Percentiles rank a stretch among this genome's conserved stretches.
Conservation (phyloP, 1,140 invertebrate species). For the Brachionus manjavacas region DNA sequence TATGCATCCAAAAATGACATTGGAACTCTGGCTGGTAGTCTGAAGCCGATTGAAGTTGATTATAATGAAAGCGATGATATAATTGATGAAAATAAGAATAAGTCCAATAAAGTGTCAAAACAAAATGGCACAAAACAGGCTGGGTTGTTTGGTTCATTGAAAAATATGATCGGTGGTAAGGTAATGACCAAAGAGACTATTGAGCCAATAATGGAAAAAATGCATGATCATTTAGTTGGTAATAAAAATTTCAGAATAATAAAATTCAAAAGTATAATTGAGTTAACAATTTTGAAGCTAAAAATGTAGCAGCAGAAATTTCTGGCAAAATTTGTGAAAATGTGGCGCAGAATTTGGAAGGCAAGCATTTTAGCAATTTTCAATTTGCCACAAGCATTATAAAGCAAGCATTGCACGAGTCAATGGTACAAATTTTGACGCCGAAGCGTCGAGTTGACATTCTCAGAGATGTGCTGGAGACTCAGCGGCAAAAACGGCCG, state of each 20-base stretch:
- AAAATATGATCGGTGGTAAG: conserved; percentile 64
- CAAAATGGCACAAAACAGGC: conserved; percentile 46
- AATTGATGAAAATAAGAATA: conserved; percentile 8
- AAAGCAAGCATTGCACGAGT: conserved; percentile 61
- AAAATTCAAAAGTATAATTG: not conserved
- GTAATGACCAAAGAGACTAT: conserved; percentile 63
- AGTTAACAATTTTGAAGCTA: conserved; percentile 60
- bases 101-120: conserved; percentile 43
- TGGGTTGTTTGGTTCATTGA: conserved; percentile 60
- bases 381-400: conserved; percentile 75
- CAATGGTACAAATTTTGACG: conserved; percentile 80
- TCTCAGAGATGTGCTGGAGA: conserved; percentile 86
- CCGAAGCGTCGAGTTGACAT: conserved; percentile 93
- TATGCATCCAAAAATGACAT: conserved; percentile 17
- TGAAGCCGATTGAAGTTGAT: conserved; percentile 34
- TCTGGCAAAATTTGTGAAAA: conserved; percentile 88
- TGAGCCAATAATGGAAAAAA: conserved; percentile 80
- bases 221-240: conserved; percentile 77
- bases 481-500: conserved; percentile 72
- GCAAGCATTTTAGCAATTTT: conserved; percentile 88
- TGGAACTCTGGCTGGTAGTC: not conserved
- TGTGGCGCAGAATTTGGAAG: conserved; percentile 82
- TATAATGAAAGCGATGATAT: not conserved
- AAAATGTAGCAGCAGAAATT: conserved; percentile 97
- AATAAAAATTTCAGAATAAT: not conserved